Conservation (phyloP, 1,140 invertebrate species). For the Drosophila ironensis region DNA sequence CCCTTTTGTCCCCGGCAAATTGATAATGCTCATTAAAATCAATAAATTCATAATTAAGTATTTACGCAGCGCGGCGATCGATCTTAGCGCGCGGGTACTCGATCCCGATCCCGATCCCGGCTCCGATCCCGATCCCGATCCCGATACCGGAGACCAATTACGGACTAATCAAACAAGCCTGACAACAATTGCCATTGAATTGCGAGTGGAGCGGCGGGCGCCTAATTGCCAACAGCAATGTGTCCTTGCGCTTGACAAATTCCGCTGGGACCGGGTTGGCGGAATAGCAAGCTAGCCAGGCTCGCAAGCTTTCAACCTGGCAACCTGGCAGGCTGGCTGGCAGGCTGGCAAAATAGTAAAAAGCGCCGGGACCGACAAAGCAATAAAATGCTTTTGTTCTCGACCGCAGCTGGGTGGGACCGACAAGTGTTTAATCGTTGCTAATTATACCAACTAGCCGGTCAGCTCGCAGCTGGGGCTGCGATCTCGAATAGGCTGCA, state of each 20-base stretch:
- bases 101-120: not conserved
- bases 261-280: conserved; percentile 41
- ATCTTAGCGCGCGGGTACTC: not conserved
- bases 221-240: conserved; percentile 70
- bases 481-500: conserved; percentile 1
- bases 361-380: conserved; percentile 22
- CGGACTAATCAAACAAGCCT: conserved; percentile 75
- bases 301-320: no score
- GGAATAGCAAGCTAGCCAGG: conserved; percentile 11
- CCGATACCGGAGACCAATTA: conserved; percentile 49
- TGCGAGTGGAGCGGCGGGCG: conserved; percentile 30
- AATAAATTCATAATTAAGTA: conserved; percentile 73
- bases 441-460: conserved; percentile 67
- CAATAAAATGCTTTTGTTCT: conserved; percentile 70
- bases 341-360: conserved; percentile 47
- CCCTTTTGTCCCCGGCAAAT: conserved; percentile 36
- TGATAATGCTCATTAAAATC: conserved; percentile 77
- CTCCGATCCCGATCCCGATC: not conserved
- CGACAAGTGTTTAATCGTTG: conserved; percentile 79
- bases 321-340: not conserved
- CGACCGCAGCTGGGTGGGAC: conserved; percentile 65
- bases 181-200: conserved; percentile 76
- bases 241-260: conserved; percentile 79
- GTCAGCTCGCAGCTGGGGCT: conserved; percentile 17
- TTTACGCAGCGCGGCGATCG: conserved; percentile 20